phyloP scores from a whole-genome alignment of 1,140 invertebrate genomes.

The Zaprionus ornatus region DNA sequence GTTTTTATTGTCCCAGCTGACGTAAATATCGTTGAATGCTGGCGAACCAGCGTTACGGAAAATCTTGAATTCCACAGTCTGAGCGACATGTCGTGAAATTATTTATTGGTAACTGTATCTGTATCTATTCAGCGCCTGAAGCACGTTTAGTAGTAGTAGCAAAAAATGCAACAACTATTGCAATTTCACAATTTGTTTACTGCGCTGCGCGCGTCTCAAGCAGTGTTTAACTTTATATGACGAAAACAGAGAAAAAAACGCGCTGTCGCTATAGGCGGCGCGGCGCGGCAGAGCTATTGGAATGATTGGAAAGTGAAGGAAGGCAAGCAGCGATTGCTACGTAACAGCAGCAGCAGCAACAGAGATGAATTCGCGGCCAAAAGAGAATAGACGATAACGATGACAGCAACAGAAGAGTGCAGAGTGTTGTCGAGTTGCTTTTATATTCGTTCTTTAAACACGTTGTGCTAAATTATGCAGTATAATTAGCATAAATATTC shows the following conservation, averaged over 20 bases:
- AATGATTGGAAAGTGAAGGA: slow-evolving; percentile 59
- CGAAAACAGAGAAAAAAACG: slow-evolving; percentile 34
- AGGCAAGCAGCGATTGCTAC: slow-evolving; percentile 54
- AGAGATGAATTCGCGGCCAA: slow-evolving; percentile 38
- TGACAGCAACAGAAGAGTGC: slow-evolving; percentile 14
- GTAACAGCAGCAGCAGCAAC: slow-evolving; percentile 55
- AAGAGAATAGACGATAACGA: slow-evolving; percentile 26
- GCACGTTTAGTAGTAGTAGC: slow-evolving; percentile 19
- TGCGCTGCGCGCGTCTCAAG: slow-evolving; percentile 14
- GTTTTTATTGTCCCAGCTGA: slow-evolving; percentile 33
- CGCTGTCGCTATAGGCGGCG: slow-evolving; percentile 23
- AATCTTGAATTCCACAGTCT: slow-evolving; percentile 71
- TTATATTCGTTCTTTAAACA: neutral
- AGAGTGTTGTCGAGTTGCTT: slow-evolving; percentile 33
- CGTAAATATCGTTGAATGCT: slow-evolving; percentile 70
- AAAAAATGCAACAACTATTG: neutral
- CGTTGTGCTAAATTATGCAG: slow-evolving; percentile 3
- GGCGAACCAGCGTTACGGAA: slow-evolving; percentile 61
- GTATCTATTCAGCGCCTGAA: neutral
- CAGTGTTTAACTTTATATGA: slow-evolving; percentile 20
- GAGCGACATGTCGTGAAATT: slow-evolving; percentile 51
- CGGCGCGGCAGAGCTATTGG: slow-evolving; percentile 29
- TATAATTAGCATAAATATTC: slow-evolving; percentile 29
- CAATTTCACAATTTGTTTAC: slow-evolving; percentile 52
- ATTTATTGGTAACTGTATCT: neutral